Percentiles rank a stretch among this genome's conserved stretches.
Conservation (phyloP, 64 coral and sea anemone genomes). For the Anthopleura sola region DNA sequence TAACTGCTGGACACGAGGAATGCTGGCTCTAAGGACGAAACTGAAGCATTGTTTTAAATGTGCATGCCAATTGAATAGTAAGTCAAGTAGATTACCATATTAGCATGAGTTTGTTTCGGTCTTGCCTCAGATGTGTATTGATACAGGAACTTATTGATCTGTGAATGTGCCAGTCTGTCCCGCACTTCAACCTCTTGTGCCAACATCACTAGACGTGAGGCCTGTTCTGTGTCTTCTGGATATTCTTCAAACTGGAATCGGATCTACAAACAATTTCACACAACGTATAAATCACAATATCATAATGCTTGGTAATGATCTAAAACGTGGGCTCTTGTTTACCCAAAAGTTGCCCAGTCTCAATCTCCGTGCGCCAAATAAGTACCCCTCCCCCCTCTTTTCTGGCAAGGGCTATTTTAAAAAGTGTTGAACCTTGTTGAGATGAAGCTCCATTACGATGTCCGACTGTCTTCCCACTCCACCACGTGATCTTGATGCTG, state of each 20-base stretch:
- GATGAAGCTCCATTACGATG: slow-evolving; percentile 81
- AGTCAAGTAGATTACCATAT: slow-evolving; percentile 67
- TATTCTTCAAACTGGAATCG: slow-evolving; percentile 96
- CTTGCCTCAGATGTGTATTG: slow-evolving; percentile 81
- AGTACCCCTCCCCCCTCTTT: too few relatives aligned
- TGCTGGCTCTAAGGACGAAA: too few relatives aligned
- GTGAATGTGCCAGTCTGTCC: slow-evolving; percentile 85
- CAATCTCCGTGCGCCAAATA: neutral
- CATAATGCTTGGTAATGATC: neutral
- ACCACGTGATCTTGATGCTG: slow-evolving; percentile 29
- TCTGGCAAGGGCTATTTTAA: too few relatives aligned
- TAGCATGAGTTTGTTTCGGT: slow-evolving; percentile 93
- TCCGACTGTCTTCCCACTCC: slow-evolving; percentile 58
- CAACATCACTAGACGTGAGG: slow-evolving; percentile 71
- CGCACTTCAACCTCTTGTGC: slow-evolving; percentile 93
- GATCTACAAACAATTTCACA: slow-evolving; percentile 45
- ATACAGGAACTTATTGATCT: slow-evolving; percentile 98
- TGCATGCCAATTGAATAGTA: too few relatives aligned
- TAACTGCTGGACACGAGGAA: too few relatives aligned
- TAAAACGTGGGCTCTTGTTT: neutral
- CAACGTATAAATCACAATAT: neutral
- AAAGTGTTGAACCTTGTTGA: slow-evolving; percentile 70
- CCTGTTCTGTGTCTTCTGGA: slow-evolving; percentile 77
- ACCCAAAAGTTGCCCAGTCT: neutral
- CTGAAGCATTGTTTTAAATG: too few relatives aligned